These are phyloP conservation scores for Drosophila emarginata DNA, from an alignment of 2,888 invertebrate species.

Conservation along the genomic window DNA sequence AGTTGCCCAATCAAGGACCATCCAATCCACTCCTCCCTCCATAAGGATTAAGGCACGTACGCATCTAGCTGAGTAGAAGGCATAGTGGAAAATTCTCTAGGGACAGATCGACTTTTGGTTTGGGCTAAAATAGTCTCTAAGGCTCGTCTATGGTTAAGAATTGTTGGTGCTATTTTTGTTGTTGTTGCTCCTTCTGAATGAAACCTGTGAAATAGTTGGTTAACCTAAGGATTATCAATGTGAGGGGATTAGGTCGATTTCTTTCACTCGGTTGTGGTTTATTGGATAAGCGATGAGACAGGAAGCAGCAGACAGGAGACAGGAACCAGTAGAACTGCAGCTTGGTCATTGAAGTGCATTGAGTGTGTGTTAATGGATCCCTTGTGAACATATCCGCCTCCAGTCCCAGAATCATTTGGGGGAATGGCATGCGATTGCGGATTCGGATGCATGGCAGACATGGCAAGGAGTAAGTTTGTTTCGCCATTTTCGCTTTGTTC, in stretches of 20 bases:
- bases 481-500: constrained; percentile 61
- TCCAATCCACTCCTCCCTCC: constrained; percentile 41
- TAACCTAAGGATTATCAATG: constrained; percentile 34
- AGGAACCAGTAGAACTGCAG: constrained; percentile 88
- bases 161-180: too few species aligned
- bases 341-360: constrained; percentile 90
- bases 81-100: constrained; percentile 87
- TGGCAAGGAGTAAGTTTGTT: constrained; percentile 58
- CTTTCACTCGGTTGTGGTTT: constrained; percentile 59
- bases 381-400: constrained; percentile 90
- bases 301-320: constrained; percentile 85
- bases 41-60: constrained; percentile 38
- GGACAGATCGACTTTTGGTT: constrained; percentile 84
- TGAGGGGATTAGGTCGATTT: constrained; percentile 52
- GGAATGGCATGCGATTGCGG: constrained; percentile 15
- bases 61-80: constrained; percentile 87
- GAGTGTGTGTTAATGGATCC: constrained; percentile 93
- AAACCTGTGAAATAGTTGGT: constrained; percentile 72
- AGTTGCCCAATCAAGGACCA: constrained; percentile 19
- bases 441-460: constrained; percentile 51
- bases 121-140: constrained; percentile 83
- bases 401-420: constrained; percentile 84
- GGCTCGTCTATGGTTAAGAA: constrained; percentile 85
- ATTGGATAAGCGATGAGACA: constrained; percentile 52
- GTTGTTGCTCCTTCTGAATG: constrained; percentile 52